Evolutionary conservation across 2,888 invertebrate species (phyloP), one percentile per base, ranked within the genome.

Genomic region (Tolmerus cingulatus): DNA sequence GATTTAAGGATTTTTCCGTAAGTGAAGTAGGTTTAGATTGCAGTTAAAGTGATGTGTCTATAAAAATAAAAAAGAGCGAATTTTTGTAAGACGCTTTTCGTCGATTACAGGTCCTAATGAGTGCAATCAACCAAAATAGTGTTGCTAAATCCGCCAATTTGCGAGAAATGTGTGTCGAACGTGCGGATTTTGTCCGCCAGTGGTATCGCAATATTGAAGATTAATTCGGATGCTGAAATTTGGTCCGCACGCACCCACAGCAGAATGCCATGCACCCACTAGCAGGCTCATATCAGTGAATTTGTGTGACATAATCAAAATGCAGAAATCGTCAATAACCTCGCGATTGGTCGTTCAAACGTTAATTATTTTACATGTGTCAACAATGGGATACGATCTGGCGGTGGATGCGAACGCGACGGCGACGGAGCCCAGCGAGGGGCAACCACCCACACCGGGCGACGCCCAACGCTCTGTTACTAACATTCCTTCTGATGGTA

Each of bases 221-320:
- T 2, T 66, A 8, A 27, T 27, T 19, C 66, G 66, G 66, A 66
- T 66, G 23, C 27, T 66, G 19, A 66, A 23, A 27, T 66, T 23
- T 27, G 27, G 12, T 55, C 27, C 27, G 34, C 19, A 81, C 30
- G 43, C 37, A 78, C 14, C 40, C 23, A 14, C 40, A 78, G 19
- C 27, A 66, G 40, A 84, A 84, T 84, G 74, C 84, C 23, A 84
- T 74, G 74, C 74, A 84, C 23, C 84, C 12, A 84, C 66, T 27
- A 23, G 51, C 30, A 66, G 66, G 74, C 66, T 84, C 66, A 84
- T 84, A 84, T 84, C 84, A 84, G 84, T 84, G 84, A 84, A 84
- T 84, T 84, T 84, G 19, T 84, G 37, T 84, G 84, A 84, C 23
- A 74, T 66, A 84, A 84, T 84, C 84, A 84, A 84, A 84, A 84